Conservation (phyloP, 2,888 invertebrate species). For the Chrysina gloriosa region DNA sequence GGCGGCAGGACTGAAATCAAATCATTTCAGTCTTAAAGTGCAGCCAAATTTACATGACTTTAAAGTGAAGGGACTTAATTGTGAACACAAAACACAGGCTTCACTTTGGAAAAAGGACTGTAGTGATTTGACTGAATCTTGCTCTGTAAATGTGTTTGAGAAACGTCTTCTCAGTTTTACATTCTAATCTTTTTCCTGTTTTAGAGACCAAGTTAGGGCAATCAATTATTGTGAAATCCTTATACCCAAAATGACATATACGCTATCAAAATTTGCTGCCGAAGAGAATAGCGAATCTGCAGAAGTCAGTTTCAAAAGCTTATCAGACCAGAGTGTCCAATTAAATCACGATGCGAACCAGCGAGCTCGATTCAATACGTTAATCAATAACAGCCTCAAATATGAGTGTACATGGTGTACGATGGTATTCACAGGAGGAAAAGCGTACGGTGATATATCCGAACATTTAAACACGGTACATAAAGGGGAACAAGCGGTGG, state of each 20-base stretch:
- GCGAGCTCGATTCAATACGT: constrained; percentile 4
- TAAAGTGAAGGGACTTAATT: too few relatives aligned
- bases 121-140: too few relatives aligned
- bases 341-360: not conserved
- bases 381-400: constrained; percentile 42
- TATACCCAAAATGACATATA: constrained; percentile 41
- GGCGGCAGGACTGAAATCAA: not conserved
- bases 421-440: constrained; percentile 16
- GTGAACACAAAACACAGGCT: too few relatives aligned
- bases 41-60: too few relatives aligned
- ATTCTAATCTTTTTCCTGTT: not conserved
- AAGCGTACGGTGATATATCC: constrained; percentile 7
- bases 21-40: too few relatives aligned
- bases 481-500: constrained; percentile 42
- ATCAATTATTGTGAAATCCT: constrained; percentile 46
- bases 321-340: constrained; percentile 9
- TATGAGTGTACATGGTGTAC: constrained; percentile 44
- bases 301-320: constrained; percentile 33
- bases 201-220: constrained; percentile 34
- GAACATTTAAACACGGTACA: constrained; percentile 43
- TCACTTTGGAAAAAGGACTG: too few relatives aligned
- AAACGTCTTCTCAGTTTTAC: not conserved
- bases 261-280: constrained; percentile 39
- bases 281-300: constrained; percentile 30
- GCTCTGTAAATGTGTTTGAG: too few relatives aligned